Evolutionary conservation across 2,888 invertebrate genomes (phyloP), one percentile per base, ranked within the genome.

Genomic region (Tholera decimalis): DNA sequence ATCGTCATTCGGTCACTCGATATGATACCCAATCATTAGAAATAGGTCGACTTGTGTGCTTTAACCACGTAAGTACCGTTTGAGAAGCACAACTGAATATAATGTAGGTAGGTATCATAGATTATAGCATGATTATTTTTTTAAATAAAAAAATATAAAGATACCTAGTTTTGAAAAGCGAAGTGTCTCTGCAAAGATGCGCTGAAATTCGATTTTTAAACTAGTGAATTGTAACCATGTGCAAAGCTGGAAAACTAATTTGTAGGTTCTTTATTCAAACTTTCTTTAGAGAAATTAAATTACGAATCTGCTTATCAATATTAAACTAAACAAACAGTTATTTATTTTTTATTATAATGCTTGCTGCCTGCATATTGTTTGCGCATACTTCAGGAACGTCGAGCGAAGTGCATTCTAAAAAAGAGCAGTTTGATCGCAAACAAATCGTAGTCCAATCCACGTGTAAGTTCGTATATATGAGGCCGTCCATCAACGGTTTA

Each of bases 401-500:
- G 8, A 63, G 18, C 39, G 11, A 61, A 63, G 2, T 33, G 1
- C 28, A 24, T 70, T 46, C 9, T 30, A 37, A 3, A 24, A 6
- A 41, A 41, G 5, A 35, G 26, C 5, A 47, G 4, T 28, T n/a
- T 44, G 20, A 15, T 28, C 18, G 18, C 28, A 24, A 20, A 39
- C 20, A 49, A 46, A 15, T 22, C 22, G 4, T 41, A 53, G 20
- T 33, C 26, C 35, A 26, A 50, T 37, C 51, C 44, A 63, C 61
- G 44, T 35, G 53, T 43, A 54, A 57, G 35, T 66, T 67, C 37
- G 18, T 30, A 20, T 44, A 20, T 22, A 24, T 20, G 28, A n/a
- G 58, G 59, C 58, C 59, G 69, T 59, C 65, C 58, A 73, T 57
- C 62, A 77, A 77, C 78, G 73, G 80, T 84, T 80, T 86, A 79